Evolutionary conservation across 2,113 vertebrate genomes (phyloP), one percentile per base, ranked within the genome.

Genomic region (Apodemus speciosus): DNA sequence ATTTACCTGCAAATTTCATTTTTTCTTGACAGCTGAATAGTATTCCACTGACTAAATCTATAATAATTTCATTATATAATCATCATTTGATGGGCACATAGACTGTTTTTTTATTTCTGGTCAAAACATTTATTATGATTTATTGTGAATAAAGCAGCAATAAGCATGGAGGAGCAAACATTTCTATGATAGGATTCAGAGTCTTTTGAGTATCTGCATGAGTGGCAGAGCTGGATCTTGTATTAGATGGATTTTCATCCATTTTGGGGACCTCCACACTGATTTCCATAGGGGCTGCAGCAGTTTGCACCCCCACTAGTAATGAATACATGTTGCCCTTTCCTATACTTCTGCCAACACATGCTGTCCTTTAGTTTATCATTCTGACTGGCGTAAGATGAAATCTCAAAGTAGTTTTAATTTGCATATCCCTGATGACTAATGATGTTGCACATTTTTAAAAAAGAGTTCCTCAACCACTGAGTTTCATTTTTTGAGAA

Each of bases 361-460:
- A 38, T 30, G 38, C 25, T 40, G 0, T 18, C 14, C 62, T 62
- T 62, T 83, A 40, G 30, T 83, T 62, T 58, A 58, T 58, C 21
- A 14, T 40, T 30, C 56, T 62, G 56, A 30, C 38, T 60, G 25
- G 56, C 56, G 14, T 83, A 30, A 60, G 38, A 83, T 43, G 79
- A 30, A 62, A 83, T 40, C 38, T 83, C 25, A 83, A 83, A 83
- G 79, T 62, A 83, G 79, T 40, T 60, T 81, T 43, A 62, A 83
- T 83, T 83, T 83, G 56, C 79, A 83, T 83, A 62, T 83, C 25
- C 56, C 79, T 83, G n/a, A 30, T 83, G 79, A 62, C 79, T 62
- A 83, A 83, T 38, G 58, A 43, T 43, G 25, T 62, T 83, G 56
- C 56, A 83, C 56, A 43, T 62, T 79, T 53, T n/a, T n/a, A 2